Conservation (phyloP, 2,113 vertebrate species). For the Pungitius pungitius region DNA sequence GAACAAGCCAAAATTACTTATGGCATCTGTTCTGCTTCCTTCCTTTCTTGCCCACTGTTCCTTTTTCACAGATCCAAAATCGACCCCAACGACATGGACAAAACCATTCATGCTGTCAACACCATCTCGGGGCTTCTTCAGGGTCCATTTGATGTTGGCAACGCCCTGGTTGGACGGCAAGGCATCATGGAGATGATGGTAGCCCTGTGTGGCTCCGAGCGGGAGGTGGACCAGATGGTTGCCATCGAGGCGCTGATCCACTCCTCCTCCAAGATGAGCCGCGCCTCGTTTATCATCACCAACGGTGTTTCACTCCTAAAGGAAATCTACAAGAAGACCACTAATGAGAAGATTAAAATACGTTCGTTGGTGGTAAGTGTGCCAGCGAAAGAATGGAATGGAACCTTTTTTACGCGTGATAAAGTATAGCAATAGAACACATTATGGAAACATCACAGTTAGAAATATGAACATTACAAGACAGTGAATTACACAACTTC, state of each 20-base stretch:
- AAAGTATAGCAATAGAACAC: neutral
- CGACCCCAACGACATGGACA: slow-evolving; percentile 96
- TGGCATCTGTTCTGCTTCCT: neutral
- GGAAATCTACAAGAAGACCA: slow-evolving; percentile 97
- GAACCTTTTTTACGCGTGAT: neutral
- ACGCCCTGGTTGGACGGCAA: slow-evolving; percentile 87
- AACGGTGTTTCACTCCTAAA: slow-evolving; percentile 93
- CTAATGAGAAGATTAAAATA: slow-evolving; percentile 98
- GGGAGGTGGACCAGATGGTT: slow-evolving; percentile 94
- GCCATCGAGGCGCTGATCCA: slow-evolving; percentile 96
- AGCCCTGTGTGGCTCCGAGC: slow-evolving; percentile 90
- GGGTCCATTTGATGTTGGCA: slow-evolving; percentile 94
- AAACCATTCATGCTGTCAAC: slow-evolving; percentile 94
- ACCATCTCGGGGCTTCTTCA: slow-evolving; percentile 92
- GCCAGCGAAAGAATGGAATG: neutral
- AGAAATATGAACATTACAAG: neutral
- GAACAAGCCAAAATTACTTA: neutral
- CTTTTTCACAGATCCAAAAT: slow-evolving; percentile 87
- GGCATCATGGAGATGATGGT: slow-evolving; percentile 99
- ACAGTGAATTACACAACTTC: neutral
- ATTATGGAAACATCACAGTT: neutral
- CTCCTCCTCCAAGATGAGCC: slow-evolving; percentile 92
- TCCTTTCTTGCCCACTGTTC: neutral
- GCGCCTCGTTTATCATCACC: slow-evolving; percentile 95
- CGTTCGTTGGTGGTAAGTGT: slow-evolving; percentile 91